These are phyloP conservation scores for Drosophila ezoana DNA, from an alignment of 2,888 invertebrate genomes.

Conservation along the genomic window DNA sequence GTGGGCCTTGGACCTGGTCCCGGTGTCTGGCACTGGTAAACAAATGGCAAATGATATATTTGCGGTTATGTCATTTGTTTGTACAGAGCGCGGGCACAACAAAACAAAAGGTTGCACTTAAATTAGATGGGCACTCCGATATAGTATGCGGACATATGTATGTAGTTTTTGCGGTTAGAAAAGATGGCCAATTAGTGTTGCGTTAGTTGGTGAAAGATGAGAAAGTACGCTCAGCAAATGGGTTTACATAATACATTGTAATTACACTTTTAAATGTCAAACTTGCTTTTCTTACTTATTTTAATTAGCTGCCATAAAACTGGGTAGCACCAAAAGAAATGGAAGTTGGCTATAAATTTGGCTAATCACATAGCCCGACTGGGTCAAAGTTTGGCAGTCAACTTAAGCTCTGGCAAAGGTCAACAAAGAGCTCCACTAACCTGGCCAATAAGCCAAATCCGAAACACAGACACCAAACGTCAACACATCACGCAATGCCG, in stretches of 20 bases:
- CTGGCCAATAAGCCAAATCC: not conserved
- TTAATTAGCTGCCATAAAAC: constrained; percentile 45
- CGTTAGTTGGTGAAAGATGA: constrained; percentile 63
- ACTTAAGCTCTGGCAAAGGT: constrained; percentile 32
- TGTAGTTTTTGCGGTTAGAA: constrained; percentile 14
- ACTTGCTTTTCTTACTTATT: constrained; percentile 27
- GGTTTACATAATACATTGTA: constrained; percentile 37
- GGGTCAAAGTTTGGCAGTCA: constrained; percentile 45
- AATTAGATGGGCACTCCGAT: constrained; percentile 27
- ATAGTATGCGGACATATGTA: not conserved
- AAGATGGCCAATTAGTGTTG: constrained; percentile 31
- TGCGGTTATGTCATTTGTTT: constrained; percentile 64
- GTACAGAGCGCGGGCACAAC: not conserved
- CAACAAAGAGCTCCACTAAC: constrained; percentile 21
- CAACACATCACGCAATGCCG: constrained; percentile 49
- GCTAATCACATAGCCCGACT: constrained; percentile 13
- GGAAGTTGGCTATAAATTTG: constrained; percentile 34
- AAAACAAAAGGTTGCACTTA: constrained; percentile 7
- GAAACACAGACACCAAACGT: constrained; percentile 6
- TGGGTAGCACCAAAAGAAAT: constrained; percentile 21
- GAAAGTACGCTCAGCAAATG: constrained; percentile 37
- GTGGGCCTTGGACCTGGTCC: not conserved
- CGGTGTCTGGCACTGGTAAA: constrained; percentile 1
- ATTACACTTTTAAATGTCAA: constrained; percentile 18
- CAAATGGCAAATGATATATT: constrained; percentile 32